These are phyloP conservation scores for Stegodyphus dumicola DNA, from an alignment of 1,140 invertebrate genomes.

Conservation along the genomic window DNA sequence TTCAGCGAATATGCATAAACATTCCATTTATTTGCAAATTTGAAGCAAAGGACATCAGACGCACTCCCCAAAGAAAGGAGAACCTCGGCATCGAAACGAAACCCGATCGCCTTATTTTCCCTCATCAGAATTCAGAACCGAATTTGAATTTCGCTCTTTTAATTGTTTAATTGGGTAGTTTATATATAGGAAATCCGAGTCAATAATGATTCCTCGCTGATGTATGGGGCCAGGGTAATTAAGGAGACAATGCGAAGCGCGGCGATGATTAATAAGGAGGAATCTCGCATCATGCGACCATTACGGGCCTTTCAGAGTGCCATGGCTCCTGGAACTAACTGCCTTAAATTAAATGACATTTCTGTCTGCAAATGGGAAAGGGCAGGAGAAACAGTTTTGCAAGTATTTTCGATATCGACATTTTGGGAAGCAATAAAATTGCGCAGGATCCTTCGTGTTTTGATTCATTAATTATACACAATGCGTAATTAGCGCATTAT, in stretches of 20 bases:
- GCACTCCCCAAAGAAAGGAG: neutral
- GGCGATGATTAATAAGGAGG: constrained; percentile 16
- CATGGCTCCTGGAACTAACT: neutral
- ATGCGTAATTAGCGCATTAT: too few species aligned
- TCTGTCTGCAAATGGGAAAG: too few species aligned
- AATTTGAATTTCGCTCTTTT: constrained; percentile 16
- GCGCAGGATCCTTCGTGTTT: too few species aligned
- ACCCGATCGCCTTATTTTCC: too few species aligned
- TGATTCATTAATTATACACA: too few species aligned
- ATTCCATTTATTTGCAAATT: too few species aligned
- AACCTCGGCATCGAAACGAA: too few species aligned
- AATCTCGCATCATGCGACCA: constrained; percentile 8
- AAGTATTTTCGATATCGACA: too few species aligned
- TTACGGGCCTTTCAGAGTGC: neutral
- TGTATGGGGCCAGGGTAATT: constrained; percentile 16
- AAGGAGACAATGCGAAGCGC: neutral
- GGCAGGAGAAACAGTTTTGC: too few species aligned
- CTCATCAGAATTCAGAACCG: neutral
- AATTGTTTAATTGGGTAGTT: constrained; percentile 31
- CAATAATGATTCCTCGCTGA: constrained; percentile 12
- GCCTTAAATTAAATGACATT: constrained; percentile 14
- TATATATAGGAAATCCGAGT: constrained; percentile 9
- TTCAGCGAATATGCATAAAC: too few species aligned
- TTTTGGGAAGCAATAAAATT: too few species aligned
- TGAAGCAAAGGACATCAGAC: too few species aligned